Base-by-base conservation (phyloP, 2,113 vertebrate species). In the Prinia subflava region DNA sequence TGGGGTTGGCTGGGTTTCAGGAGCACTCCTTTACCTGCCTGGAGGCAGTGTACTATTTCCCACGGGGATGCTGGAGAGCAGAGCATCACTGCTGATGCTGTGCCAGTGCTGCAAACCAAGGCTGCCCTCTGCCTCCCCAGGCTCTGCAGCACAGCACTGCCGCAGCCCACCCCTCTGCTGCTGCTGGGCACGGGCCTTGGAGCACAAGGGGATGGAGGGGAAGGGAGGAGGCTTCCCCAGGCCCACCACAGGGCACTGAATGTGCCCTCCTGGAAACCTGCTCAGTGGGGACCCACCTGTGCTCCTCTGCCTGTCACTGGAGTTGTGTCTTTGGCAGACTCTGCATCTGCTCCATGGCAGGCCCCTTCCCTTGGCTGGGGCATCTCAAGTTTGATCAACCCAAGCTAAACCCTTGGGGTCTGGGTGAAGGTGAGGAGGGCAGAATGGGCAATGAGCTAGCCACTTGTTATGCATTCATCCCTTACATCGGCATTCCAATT, bases 61-160 rank as follows among this genome's bases (percentile, higher is more conserved):
- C 41, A 44, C 0, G 0, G 28, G 1, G 7, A 24, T 16, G 68
- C 53, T 59, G 3, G 0, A 15, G 7, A 62, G 68, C 35, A 10
- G 42, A 64, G 42, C 65, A 49, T 73, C 4, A 1, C 55, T 56
- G 44, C 24, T 5, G 9, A 12, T 1, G 23, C 75, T 30, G 63
- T 0, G 19, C 18, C 0, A 0, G 33, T 39, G 84, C 41, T 76
- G 5, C 91, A 93, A 89, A 62, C 39, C 92, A 95, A 93, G 94
- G 22, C 62, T 92, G 96, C 92, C 94, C 94, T 95, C 96, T 96
- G 55, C 69, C 90, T 92, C 81, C 80, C 25, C 6, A 1, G 28
- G 49, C 49, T 49, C 49, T 37, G 71, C 84, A 90, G 75, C 56
- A 56, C 89, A 73, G n/a, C 7, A 1, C 39, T 37, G 41, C 60